Conservation (phyloP, 2,888 invertebrate genomes). For the Pseudococcus jackbeardsleyi region DNA sequence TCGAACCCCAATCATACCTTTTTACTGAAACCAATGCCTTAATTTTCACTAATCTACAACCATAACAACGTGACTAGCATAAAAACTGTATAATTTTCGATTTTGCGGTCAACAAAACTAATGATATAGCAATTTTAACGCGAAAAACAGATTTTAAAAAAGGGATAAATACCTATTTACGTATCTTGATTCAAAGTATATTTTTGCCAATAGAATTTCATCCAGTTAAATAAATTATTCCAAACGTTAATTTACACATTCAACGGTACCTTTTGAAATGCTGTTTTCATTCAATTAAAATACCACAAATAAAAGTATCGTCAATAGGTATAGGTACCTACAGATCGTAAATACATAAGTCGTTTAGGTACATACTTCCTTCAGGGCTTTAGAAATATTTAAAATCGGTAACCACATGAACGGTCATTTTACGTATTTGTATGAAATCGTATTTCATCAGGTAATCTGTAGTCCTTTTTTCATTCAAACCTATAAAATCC, state of each 20-base stretch:
- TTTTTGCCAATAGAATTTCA: background rate
- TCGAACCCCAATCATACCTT: background rate
- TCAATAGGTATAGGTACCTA: too few species aligned
- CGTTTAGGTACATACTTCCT: background rate
- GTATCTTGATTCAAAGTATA: background rate
- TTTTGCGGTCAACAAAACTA: background rate
- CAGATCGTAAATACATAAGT: background rate
- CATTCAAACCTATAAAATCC: background rate
- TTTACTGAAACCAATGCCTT: background rate
- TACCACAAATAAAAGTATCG: background rate
- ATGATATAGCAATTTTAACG: background rate
- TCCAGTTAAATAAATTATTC: background rate
- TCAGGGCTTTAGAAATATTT: background rate
- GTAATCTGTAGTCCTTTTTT: constrained; percentile 2
- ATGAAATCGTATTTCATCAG: background rate
- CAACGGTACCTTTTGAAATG: background rate
- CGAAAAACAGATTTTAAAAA: background rate
- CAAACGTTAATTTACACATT: background rate
- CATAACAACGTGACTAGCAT: background rate
- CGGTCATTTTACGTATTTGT: constrained; percentile 2
- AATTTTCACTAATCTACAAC: background rate
- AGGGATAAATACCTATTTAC: background rate
- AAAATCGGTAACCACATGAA: background rate
- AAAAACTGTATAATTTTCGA: background rate
- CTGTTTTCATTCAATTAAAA: background rate